A percentile compares a stretch with the other conserved stretches of the same genome.
Conservation (phyloP, 1,140 invertebrate species). For the Trichonephila clavipes region DNA sequence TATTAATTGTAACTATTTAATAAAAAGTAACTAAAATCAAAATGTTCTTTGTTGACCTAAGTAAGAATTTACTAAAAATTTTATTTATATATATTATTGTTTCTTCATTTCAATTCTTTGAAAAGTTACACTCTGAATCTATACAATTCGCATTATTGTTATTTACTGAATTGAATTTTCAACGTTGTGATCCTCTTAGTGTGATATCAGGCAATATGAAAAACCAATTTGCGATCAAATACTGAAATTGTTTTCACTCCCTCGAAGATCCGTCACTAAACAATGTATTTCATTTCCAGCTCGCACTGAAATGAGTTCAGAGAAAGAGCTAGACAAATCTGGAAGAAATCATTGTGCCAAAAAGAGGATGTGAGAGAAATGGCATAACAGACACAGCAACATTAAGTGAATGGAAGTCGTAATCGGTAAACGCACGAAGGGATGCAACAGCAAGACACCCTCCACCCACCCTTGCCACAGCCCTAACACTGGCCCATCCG, state of each 20-base stretch:
- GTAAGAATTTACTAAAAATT: too few species aligned
- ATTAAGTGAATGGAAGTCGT: slow-evolving; percentile 61
- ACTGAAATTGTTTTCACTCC: not conserved
- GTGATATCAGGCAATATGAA: not conserved
- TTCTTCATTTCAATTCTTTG: too few species aligned
- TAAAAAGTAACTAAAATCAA: too few species aligned
- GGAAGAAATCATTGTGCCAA: slow-evolving; percentile 33
- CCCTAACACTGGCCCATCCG: slow-evolving; percentile 53
- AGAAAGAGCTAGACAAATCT: slow-evolving; percentile 36
- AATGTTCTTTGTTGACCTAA: too few species aligned
- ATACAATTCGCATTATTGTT: too few species aligned
- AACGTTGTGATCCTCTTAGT: too few species aligned
- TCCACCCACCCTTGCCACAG: slow-evolving; percentile 15
- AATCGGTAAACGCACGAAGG: slow-evolving; percentile 55
- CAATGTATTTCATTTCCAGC: not conserved
- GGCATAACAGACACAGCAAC: slow-evolving; percentile 24
- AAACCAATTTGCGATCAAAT: not conserved
- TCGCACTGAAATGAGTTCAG: slow-evolving; percentile 7
- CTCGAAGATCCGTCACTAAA: not conserved
- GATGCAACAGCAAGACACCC: slow-evolving; percentile 15
- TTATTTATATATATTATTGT: too few species aligned
- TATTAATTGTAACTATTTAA: too few species aligned
- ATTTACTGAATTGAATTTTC: too few species aligned
- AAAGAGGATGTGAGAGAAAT: slow-evolving; percentile 32
- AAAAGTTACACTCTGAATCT: too few species aligned